A percentile compares a stretch with the other conserved stretches of the same genome.
Conservation (phyloP, 2,113 vertebrate genomes). For the Salvelinus namaycush region DNA sequence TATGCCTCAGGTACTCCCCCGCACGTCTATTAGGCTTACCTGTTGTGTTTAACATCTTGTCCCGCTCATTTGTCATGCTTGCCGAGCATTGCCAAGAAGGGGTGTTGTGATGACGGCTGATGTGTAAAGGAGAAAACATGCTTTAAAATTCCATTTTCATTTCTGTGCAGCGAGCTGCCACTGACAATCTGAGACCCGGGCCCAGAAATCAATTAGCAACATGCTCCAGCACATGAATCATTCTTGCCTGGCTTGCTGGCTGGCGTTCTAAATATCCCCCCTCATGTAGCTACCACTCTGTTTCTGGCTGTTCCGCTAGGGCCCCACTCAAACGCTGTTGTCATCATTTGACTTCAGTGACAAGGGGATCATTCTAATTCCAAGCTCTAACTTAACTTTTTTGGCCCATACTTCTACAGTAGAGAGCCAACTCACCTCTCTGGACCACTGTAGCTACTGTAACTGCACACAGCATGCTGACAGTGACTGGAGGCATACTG, state of each 20-base stretch:
- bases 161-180: not conserved
- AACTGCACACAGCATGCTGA: no score
- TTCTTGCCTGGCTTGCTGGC: not conserved
- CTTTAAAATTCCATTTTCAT: slow-evolving; percentile 22
- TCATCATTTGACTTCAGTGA: no score
- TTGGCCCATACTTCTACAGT: no score
- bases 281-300: not conserved
- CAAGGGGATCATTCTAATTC: no score
- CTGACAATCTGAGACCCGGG: slow-evolving; percentile 17
- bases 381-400: no score
- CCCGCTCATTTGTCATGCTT: not conserved
- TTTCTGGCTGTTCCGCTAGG: no score
- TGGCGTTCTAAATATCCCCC: not conserved
- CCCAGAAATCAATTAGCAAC: slow-evolving; percentile 30
- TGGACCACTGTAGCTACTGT: no score
- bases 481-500: no score
- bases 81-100: not conserved
- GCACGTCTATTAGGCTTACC: not conserved
- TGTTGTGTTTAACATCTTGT: not conserved
- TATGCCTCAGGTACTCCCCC: not conserved
- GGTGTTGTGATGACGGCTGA: not conserved
- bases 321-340: no score
- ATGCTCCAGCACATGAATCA: slow-evolving; percentile 31
- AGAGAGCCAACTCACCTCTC: no score
- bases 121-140: not conserved